Percentiles rank a stretch among this genome's conserved stretches.
These are phyloP conservation scores for Lophotis ruficrista DNA, from an alignment of 2,113 vertebrate species.

Conservation along the genomic window DNA sequence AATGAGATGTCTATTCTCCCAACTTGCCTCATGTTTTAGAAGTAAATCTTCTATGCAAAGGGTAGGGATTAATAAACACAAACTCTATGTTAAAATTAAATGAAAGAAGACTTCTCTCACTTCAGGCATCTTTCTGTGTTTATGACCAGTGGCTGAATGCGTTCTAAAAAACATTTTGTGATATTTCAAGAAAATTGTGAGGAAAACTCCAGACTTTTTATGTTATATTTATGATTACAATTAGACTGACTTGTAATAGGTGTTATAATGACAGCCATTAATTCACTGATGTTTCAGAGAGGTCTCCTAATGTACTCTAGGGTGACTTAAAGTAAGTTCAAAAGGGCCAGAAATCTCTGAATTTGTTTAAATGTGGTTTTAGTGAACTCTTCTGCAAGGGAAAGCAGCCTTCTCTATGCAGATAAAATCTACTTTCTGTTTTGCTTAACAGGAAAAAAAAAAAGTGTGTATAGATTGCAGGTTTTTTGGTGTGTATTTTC, in stretches of 20 bases:
- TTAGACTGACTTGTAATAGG: background rate
- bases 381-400: background rate
- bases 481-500: background rate
- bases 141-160: background rate
- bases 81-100: background rate
- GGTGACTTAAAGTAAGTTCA: background rate
- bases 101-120: background rate
- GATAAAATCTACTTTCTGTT: background rate
- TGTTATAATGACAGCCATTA: background rate
- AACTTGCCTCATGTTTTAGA: background rate
- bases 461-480: background rate
- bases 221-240: background rate
- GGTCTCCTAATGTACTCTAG: background rate
- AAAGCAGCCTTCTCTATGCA: background rate
- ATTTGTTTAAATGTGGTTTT: background rate
- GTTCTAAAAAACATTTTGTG: background rate
- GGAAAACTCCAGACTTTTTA: rapidly evolving
- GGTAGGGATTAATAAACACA: background rate
- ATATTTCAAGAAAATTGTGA: background rate
- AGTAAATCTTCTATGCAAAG: background rate
- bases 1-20: background rate
- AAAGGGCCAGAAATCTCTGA: background rate
- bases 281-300: background rate
- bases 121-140: background rate
- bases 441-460: background rate